Conservation (phyloP, 2,797 vertebrate genomes). For the Coreius guichenoti region DNA sequence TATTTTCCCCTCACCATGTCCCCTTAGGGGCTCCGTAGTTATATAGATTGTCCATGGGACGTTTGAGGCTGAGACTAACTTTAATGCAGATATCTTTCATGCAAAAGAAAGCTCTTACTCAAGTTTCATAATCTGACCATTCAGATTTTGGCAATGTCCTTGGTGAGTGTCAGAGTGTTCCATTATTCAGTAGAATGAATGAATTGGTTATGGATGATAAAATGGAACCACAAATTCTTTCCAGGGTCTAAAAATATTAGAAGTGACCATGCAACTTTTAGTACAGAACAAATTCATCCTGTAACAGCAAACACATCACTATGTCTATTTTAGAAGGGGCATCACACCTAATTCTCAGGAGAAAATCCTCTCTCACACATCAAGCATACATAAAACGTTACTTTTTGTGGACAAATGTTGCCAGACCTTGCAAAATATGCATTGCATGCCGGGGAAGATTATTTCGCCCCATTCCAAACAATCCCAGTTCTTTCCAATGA, state of each 20-base stretch:
- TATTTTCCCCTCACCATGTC: not conserved
- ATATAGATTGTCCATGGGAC: not conserved
- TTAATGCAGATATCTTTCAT: not conserved
- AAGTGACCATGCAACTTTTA: constrained; percentile 58
- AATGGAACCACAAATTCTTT: constrained; percentile 43
- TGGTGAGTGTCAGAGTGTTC: constrained; percentile 17
- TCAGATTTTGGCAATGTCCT: not conserved
- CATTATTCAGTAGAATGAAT: constrained; percentile 60
- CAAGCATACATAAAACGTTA: constrained; percentile 40
- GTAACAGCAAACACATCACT: constrained; percentile 21
- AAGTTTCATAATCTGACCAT: not conserved
- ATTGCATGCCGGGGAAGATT: not conserved
- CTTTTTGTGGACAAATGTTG: constrained; percentile 12
- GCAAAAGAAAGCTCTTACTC: not conserved
- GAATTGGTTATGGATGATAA: constrained; percentile 48
- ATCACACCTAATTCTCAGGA: constrained; percentile 28
- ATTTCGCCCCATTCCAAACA: not conserved
- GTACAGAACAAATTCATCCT: constrained; percentile 32
- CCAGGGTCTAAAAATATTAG: constrained; percentile 48
- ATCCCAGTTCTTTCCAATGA: constrained; percentile 2
- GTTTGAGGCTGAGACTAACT: not conserved
- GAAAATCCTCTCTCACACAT: constrained; percentile 33
- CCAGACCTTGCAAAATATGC: constrained; percentile 14
- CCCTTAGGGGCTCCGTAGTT: not conserved
- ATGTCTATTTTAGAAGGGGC: constrained; percentile 27